These are phyloP conservation scores for Acrobasis suavella DNA, from an alignment of 2,888 invertebrate species.

Conservation along the genomic window DNA sequence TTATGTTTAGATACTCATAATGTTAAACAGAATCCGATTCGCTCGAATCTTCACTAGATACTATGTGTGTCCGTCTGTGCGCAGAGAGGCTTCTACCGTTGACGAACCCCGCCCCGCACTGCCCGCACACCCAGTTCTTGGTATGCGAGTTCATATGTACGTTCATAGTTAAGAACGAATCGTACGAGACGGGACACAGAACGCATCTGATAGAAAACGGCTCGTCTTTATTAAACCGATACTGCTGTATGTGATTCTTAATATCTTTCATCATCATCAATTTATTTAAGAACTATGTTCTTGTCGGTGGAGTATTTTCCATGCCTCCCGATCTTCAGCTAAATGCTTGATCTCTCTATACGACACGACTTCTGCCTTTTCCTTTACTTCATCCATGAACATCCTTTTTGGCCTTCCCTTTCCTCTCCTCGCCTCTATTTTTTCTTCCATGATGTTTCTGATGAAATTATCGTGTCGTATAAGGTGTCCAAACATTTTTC, in stretches of 20 bases:
- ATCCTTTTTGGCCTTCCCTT: no score
- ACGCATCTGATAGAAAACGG: slow-evolving; percentile 36
- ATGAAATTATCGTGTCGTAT: no score
- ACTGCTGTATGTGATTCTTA: slow-evolving; percentile 50
- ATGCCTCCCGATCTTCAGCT: no score
- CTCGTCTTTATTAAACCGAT: slow-evolving; percentile 44
- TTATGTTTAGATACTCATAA: neutral
- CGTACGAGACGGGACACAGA: slow-evolving; percentile 40
- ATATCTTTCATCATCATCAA: no score
- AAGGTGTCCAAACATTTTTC: no score
- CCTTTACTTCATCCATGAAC: no score
- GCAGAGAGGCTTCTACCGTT: neutral
- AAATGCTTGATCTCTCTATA: no score
- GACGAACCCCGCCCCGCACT: slow-evolving; percentile 42
- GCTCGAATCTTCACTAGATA: neutral
- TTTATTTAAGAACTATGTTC: no score
- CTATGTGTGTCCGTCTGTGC: neutral
- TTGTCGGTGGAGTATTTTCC: no score
- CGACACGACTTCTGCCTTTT: no score
- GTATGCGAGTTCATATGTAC: slow-evolving; percentile 50
- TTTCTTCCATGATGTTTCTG: no score
- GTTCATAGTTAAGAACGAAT: slow-evolving; percentile 41
- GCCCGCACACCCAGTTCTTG: slow-evolving; percentile 42
- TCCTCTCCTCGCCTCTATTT: no score
- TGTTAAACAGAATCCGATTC: neutral